phyloP scores from a whole-genome alignment of 2,797 vertebrate species.

The Danionella dracula region DNA sequence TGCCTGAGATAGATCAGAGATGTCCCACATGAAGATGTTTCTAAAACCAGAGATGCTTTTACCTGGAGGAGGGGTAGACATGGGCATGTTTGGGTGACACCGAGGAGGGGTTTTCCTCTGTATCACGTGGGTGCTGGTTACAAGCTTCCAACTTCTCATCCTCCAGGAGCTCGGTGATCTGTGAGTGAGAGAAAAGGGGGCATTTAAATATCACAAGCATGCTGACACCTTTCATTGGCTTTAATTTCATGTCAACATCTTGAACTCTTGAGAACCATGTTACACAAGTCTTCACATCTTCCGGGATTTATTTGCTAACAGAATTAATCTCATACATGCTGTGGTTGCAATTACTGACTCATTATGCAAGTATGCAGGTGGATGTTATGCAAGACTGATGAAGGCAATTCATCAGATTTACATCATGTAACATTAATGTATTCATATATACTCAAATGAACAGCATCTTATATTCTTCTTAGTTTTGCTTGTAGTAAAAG shows the following conservation, averaged over 20 bases:
- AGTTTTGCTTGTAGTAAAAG: background rate
- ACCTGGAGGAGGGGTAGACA: slow-evolving; percentile 61
- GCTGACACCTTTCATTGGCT: background rate
- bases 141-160: slow-evolving; percentile 90
- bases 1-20: background rate
- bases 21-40: background rate
- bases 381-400: too few relatives aligned
- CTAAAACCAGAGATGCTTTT: slow-evolving; percentile 15
- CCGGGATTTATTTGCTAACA: too few relatives aligned
- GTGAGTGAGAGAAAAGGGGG: background rate
- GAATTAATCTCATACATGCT: background rate
- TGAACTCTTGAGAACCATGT: background rate
- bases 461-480: too few relatives aligned
- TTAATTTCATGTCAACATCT: background rate
- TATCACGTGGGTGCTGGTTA: slow-evolving; percentile 87
- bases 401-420: too few relatives aligned
- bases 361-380: too few relatives aligned
- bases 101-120: slow-evolving; percentile 69
- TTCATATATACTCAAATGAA: too few relatives aligned
- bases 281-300: too few relatives aligned
- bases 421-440: too few relatives aligned
- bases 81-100: slow-evolving; percentile 53
- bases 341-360: background rate
- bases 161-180: slow-evolving; percentile 79
- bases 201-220: background rate